These are phyloP conservation scores for Chrysaora quinquecirrha DNA, from an alignment of 30 jellyfish, hydroid and myxozoan species.

Conservation along the genomic window DNA sequence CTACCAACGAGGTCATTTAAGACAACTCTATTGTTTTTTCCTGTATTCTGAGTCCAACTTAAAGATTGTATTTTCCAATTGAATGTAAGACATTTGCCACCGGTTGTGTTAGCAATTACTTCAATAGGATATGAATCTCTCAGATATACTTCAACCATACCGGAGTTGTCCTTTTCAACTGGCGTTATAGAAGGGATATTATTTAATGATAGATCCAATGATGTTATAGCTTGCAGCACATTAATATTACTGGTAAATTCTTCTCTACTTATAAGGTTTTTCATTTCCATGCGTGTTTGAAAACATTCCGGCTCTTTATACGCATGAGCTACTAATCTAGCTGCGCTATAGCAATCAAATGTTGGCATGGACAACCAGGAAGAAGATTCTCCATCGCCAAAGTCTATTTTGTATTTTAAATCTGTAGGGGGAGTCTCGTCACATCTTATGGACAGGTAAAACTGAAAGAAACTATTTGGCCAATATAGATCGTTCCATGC, in stretches of 20 bases:
- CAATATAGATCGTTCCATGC: not conserved
- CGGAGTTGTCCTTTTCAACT: slow-evolving; percentile 2
- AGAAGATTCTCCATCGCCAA: slow-evolving; percentile 47
- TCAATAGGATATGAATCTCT: slow-evolving; percentile 22
- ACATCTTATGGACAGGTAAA: not conserved
- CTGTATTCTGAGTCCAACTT: slow-evolving; percentile 11
- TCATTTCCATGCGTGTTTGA: slow-evolving; percentile 16
- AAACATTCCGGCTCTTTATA: slow-evolving; percentile 50
- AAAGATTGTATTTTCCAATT: slow-evolving; percentile 26
- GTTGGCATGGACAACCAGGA: slow-evolving; percentile 25
- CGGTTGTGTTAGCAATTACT: slow-evolving; percentile 31
- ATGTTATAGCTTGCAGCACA: not conserved
- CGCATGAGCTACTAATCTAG: slow-evolving; percentile 17
- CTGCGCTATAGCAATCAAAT: not conserved
- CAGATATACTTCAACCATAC: slow-evolving; percentile 14
- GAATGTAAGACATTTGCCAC: slow-evolving; percentile 41
- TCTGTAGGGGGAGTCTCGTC: not conserved
- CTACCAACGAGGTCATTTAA: slow-evolving; percentile 10
- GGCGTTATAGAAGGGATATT: slow-evolving; percentile 2
- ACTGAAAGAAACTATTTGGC: slow-evolving; percentile 26
- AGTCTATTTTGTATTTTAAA: slow-evolving; percentile 21
- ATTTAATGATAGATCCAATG: not conserved
- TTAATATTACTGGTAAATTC: not conserved
- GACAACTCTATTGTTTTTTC: not conserved
- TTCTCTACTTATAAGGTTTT: slow-evolving; percentile 30